Evolutionary conservation across 37 sponge, comb jelly and placozoan species (phyloP), one percentile per base, ranked within the genome.

Genomic region (Eunapius fragilis): DNA sequence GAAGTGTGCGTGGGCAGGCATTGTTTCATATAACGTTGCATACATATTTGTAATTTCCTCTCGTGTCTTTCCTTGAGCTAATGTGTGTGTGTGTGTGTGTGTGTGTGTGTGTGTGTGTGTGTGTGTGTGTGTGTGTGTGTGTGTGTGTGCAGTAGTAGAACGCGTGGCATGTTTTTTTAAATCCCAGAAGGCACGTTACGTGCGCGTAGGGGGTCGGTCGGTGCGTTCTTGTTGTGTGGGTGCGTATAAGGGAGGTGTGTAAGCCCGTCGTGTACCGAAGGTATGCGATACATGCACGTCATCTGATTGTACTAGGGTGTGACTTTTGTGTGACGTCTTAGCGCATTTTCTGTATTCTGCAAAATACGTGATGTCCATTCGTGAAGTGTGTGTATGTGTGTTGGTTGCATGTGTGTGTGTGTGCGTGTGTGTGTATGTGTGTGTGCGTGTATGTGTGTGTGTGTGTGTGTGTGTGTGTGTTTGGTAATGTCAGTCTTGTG

Each of bases 401-500:
- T 37, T 22, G n/a, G n/a, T n/a, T 41, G 23, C 17, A 49, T 78
- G 79, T 35, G n/a, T 78, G 69, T 68, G 69, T 79, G 80, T 79
- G 81, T 80, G 81, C 68, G 68, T 80, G 81, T 80, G 81, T 50
- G 68, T 80, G 68, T 80, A 70, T 67, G 38, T 31, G 31, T 45
- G 31, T 31, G 49, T 47, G 69, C 25, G 74, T 72, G 74, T 72
- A 19, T 58, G 58, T 58, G 58, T 58, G 58, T 58, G 58, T 58
- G 58, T 58, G 58, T 58, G 58, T 58, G 74, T 72, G 28, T 72
- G 28, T 14, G 74, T 33, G 32, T 9, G 12, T 34, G 74, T 34
- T 10, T 34, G 30, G 12, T 72, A 14, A 25, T 9, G n/a, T n/a
- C n/a, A n/a, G n/a, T n/a, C 14, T 10, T 34, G 32, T 33, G 14